These are phyloP conservation scores for Stigmatopora argus DNA, from an alignment of 2,113 vertebrate species.

Conservation along the genomic window DNA sequence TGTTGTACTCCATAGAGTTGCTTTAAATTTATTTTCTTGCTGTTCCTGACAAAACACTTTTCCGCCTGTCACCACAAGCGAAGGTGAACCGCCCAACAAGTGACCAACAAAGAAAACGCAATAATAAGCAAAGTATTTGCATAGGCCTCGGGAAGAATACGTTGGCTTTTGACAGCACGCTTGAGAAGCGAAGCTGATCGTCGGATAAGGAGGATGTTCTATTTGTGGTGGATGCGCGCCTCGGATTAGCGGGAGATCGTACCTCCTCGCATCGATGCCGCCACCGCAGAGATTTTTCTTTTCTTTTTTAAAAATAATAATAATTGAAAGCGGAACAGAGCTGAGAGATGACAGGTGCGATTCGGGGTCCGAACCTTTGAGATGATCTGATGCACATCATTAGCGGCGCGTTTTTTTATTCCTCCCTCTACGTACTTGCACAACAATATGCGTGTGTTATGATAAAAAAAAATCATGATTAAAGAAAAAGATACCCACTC, in stretches of 20 bases:
- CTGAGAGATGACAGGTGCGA: conserved; percentile 35
- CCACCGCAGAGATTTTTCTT: conserved; percentile 49
- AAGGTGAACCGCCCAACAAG: conserved; percentile 8
- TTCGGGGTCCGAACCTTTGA: conserved; percentile 31
- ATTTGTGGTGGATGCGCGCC: conserved; percentile 49
- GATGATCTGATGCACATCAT: conserved; percentile 41
- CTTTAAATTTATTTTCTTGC: neutral
- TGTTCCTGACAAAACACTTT: conserved; percentile 8
- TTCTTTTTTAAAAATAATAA: too few relatives aligned
- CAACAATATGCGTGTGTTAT: conserved; percentile 18
- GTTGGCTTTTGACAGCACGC: neutral
- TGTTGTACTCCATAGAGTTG: conserved; percentile 6
- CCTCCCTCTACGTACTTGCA: neutral
- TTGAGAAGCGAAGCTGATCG: neutral
- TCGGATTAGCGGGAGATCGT: conserved; percentile 41
- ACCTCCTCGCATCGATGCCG: conserved; percentile 30
- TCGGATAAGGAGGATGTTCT: conserved; percentile 44
- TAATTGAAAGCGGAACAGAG: conserved; percentile 42
- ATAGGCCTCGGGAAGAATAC: conserved; percentile 33
- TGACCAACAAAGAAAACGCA: conserved; percentile 19
- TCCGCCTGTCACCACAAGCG: conserved; percentile 17
- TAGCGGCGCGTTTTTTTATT: conserved; percentile 13
- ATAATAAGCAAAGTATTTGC: conserved; percentile 46
- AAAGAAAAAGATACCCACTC: conserved; percentile 8
- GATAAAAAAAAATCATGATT: conserved; percentile 33